Evolutionary conservation across 37 sponge, comb jelly and placozoan species (phyloP).

Genomic region (Chondrilla cf. caribensis): DNA sequence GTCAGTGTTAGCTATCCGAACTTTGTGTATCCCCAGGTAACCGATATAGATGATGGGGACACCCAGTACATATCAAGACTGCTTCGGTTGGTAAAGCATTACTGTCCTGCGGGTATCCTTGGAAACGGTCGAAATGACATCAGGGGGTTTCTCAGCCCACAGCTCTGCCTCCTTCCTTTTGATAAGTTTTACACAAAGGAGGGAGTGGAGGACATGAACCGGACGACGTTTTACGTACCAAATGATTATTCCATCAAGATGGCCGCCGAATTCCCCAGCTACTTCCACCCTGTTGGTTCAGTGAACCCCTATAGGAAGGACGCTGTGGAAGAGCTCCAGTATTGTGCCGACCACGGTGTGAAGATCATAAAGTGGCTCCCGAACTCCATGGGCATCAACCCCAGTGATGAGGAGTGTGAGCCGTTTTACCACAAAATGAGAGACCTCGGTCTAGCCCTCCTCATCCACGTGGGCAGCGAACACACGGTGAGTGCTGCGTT

Average conservation of each 20-base stretch:
- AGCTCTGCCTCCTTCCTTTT: constrained; percentile 61
- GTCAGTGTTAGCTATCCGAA: no score
- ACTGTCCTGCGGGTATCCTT: constrained; percentile 41
- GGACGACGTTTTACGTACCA: constrained; percentile 78
- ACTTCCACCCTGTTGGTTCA: constrained; percentile 72
- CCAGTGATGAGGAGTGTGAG: constrained; percentile 51
- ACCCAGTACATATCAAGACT: constrained; percentile 64
- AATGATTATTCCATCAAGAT: constrained; percentile 66
- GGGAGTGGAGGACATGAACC: constrained; percentile 29
- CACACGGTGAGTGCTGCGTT: constrained; percentile 82
- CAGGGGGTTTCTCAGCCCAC: constrained; percentile 40
- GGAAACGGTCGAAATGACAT: background rate
- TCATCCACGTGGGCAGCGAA: constrained; percentile 78
- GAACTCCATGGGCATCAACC: constrained; percentile 83
- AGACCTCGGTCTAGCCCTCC: constrained; percentile 74
- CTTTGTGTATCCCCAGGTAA: background rate
- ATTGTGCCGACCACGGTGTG: constrained; percentile 58
- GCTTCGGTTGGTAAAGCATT: constrained; percentile 55
- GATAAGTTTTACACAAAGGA: constrained; percentile 57
- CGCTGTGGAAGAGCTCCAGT: constrained; percentile 66
- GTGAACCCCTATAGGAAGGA: constrained; percentile 83
- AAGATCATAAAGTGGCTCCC: constrained; percentile 91
- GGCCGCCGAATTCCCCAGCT: constrained; percentile 60
- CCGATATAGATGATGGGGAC: constrained; percentile 30
- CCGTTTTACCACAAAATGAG: constrained; percentile 77